Evolutionary conservation across 2,888 invertebrate genomes (phyloP).

Genomic region (Pachliopta kotzebuea): DNA sequence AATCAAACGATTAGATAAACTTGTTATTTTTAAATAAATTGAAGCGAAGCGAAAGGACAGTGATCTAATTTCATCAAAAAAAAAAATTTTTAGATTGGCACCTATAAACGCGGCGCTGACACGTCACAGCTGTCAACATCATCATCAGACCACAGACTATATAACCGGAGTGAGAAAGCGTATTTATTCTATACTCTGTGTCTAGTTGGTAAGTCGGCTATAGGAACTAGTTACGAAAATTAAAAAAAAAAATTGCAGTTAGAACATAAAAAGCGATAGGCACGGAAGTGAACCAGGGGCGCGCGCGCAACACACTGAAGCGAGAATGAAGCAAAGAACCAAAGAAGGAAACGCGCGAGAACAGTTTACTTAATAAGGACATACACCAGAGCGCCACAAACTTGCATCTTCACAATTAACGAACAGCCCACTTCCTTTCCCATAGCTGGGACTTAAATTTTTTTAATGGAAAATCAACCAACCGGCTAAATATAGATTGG

Average conservation of each 20-base stretch:
- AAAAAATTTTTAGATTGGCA: too few species aligned
- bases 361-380: not conserved
- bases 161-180: not conserved
- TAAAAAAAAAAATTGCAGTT: conserved; percentile 30
- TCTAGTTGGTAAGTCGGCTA: conserved; percentile 32
- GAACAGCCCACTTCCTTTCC: too few species aligned
- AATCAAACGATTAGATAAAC: not conserved
- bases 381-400: conserved; percentile 29
- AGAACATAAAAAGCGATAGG: conserved; percentile 43
- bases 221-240: conserved; percentile 14
- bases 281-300: conserved; percentile 51
- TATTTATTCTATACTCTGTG: conserved; percentile 28
- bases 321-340: conserved; percentile 60
- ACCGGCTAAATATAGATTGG: too few species aligned
- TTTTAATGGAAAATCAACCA: too few species aligned
- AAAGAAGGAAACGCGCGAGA: conserved; percentile 37
- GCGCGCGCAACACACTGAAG: conserved; percentile 47
- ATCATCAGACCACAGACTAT: conserved; percentile 6
- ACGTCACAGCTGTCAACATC: too few species aligned
- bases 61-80: too few species aligned
- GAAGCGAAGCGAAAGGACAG: too few species aligned
- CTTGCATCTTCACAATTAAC: conserved; percentile 26
- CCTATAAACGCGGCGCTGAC: too few species aligned
- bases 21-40: too few species aligned
- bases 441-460: too few species aligned